Evolutionary conservation across 2,113 vertebrate species (phyloP), one percentile per base, ranked within the genome.

Genomic region (Elephantulus edwardii): DNA sequence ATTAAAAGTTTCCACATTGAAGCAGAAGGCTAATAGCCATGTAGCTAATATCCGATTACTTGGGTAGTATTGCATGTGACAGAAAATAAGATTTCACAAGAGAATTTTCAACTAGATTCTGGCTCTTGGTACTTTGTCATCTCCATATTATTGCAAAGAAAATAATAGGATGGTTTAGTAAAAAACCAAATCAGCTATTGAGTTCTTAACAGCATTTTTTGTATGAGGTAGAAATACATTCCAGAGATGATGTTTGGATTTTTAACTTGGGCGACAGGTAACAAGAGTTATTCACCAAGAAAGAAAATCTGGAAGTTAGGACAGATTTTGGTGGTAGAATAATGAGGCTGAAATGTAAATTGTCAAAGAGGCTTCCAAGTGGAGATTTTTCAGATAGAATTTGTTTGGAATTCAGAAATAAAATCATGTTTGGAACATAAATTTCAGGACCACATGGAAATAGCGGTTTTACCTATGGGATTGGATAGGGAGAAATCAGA

Each of bases 191-290:
- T 42, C 38, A 10, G 30, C 81, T 33, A 40, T 40, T n/a, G 20
- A 60, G 9, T 84, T 95, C 70, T 85, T 84, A 77, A 88, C 76
- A 77, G 38, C 83, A 75, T 75, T 58, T 93, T 14, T 5, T 78
- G 8, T 52, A 11, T 82, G 46, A 84, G 19, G 33, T 70, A 88
- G 62, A 90, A 86, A 76, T 44, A 62, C 26, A 46, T 52, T 4
- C 40, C 82, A 80, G n/a, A 92, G 50, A 71, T 44, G 28, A 92
- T 19, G 28, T 1, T 28, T 24, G 78, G 33, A 6, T 60, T 89
- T 93, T 93, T 77, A 75, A 86, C 24, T 72, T 76, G 50, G n/a
- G 48, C 78, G 17, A 72, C 40, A 26, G 3, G 35, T 74, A 24
- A 26, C 83, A 3, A 78, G 30, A 78, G 7, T 38, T 30, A 28